phyloP scores from a whole-genome alignment of 2,797 vertebrate species.

The Clamator glandarius region DNA sequence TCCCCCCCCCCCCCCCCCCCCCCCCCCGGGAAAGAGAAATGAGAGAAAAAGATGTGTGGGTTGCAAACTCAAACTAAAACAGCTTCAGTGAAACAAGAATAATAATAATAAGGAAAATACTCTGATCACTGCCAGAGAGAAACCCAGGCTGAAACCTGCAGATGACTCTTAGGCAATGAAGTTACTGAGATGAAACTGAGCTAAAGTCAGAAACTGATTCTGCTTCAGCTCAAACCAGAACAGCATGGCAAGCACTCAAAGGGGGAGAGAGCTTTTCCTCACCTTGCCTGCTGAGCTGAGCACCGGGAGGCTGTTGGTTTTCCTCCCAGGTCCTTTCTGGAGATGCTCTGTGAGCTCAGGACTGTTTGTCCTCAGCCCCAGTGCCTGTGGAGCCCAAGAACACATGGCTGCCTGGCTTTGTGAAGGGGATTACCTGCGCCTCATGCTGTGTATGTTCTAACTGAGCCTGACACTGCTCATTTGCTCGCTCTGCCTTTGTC shows the following conservation, averaged over 20 bases:
- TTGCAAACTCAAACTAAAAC: too few relatives aligned
- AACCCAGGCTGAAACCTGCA: too few relatives aligned
- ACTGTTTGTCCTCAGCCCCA: background rate
- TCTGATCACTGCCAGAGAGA: too few relatives aligned
- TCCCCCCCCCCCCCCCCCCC: too few relatives aligned
- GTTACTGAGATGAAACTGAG: too few relatives aligned
- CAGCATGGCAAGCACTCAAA: background rate
- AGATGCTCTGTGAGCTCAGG: background rate
- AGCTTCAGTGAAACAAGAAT: too few relatives aligned
- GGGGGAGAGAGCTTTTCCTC: background rate
- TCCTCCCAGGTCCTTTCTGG: background rate
- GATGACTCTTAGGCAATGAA: too few relatives aligned
- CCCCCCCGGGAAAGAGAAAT: too few relatives aligned
- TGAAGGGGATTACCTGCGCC: background rate
- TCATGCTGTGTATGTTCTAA: background rate
- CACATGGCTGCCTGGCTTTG: background rate
- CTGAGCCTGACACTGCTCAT: conserved; percentile 2
- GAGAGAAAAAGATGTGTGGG: too few relatives aligned
- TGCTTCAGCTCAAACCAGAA: too few relatives aligned
- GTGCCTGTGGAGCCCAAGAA: background rate
- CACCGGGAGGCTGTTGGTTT: accelerated
- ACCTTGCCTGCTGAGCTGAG: background rate
- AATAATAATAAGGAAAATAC: too few relatives aligned
- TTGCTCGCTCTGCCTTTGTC: conserved; percentile 15
- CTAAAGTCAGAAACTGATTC: too few relatives aligned